These are phyloP conservation scores for Podilymbus podiceps DNA, from an alignment of 2,113 vertebrate genomes.

Conservation along the genomic window DNA sequence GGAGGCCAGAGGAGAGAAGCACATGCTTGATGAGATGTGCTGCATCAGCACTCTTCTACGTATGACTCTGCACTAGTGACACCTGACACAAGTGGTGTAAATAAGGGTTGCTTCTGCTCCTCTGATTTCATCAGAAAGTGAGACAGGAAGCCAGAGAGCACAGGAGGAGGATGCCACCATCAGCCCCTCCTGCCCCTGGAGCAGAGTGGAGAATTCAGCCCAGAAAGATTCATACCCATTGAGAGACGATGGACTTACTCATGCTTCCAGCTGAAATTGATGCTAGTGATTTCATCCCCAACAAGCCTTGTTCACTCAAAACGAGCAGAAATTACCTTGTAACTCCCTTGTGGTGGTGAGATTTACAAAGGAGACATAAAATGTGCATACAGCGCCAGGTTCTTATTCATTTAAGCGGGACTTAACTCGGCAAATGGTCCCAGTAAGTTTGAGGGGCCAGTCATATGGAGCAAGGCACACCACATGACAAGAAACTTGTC, in stretches of 20 bases:
- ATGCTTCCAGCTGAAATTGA: not conserved
- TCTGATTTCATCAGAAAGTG: not conserved
- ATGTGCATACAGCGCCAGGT: rapidly evolving
- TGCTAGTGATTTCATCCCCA: not conserved
- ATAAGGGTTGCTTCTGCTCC: not conserved
- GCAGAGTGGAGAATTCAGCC: not conserved
- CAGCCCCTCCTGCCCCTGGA: not conserved
- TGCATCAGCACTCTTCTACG: not conserved
- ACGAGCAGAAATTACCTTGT: not conserved
- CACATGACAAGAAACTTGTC: rapidly evolving
- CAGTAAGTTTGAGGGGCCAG: not conserved
- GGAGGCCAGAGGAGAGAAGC: not conserved
- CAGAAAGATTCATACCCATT: not conserved
- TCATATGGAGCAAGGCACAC: not conserved
- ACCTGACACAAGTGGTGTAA: not conserved
- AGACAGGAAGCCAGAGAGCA: not conserved
- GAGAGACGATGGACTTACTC: not conserved
- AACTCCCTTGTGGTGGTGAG: not conserved
- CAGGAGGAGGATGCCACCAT: not conserved
- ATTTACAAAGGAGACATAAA: conserved; percentile 11
- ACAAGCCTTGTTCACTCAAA: not conserved
- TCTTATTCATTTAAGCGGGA: not conserved
- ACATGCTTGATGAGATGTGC: not conserved
- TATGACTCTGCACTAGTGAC: not conserved
- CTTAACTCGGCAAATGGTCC: not conserved